Conservation (phyloP, 2,797 vertebrate genomes). For the Clamator glandarius region DNA sequence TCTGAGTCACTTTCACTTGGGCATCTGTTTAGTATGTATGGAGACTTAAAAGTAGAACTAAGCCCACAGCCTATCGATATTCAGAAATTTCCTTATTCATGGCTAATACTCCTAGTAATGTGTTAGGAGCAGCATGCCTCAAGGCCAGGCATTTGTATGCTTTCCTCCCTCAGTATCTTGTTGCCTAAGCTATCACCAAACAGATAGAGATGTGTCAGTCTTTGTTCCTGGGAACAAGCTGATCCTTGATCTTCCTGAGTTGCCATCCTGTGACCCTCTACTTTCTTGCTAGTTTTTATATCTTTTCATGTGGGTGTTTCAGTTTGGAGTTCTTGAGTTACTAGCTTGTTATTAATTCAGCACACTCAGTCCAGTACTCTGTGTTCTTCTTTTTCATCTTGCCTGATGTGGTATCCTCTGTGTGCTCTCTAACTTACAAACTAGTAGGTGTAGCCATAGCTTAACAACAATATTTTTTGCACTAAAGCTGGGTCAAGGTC, state of each 20-base stretch:
- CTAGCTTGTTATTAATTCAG: conserved; percentile 12
- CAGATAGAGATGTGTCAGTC: neutral
- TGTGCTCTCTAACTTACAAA: neutral
- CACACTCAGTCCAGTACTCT: neutral
- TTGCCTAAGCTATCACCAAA: neutral
- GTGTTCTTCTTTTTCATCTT: neutral
- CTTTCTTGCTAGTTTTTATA: neutral
- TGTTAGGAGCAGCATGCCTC: neutral
- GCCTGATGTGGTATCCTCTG: neutral
- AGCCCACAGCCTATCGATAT: neutral
- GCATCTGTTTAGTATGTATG: neutral
- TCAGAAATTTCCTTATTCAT: neutral
- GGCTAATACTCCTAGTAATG: neutral
- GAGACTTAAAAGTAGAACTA: neutral
- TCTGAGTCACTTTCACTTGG: neutral
- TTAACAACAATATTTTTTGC: neutral
- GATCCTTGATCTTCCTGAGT: neutral
- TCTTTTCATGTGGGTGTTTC: neutral
- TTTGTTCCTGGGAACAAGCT: neutral
- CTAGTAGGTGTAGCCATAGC: neutral
- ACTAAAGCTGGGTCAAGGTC: neutral
- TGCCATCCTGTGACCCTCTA: neutral
- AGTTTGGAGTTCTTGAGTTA: neutral
- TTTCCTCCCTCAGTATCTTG: neutral
- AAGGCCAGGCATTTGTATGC: neutral